These are phyloP conservation scores for Protobothrops mucrosquamatus DNA, from an alignment of 2,113 vertebrate genomes.

Conservation along the genomic window DNA sequence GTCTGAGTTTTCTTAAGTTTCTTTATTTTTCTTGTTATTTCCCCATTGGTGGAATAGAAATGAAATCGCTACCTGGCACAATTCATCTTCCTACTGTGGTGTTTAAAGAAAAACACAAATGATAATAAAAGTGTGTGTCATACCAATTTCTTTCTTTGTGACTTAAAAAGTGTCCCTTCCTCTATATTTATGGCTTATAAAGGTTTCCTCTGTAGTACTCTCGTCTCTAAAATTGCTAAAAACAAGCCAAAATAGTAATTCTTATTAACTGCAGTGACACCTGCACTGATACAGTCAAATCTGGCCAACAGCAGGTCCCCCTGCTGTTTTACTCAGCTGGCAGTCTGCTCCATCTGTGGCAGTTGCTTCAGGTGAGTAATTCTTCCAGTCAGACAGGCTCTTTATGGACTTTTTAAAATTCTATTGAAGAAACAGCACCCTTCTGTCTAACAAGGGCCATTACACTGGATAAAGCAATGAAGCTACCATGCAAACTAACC, in stretches of 20 bases:
- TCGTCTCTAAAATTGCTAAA: conserved; percentile 56
- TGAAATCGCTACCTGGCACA: conserved; percentile 20
- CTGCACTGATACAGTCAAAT: conserved; percentile 68
- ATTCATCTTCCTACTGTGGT: conserved; percentile 22
- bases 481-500: conserved; percentile 56
- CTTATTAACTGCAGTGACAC: conserved; percentile 68
- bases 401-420: conserved; percentile 65
- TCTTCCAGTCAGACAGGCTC: conserved; percentile 64
- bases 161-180: conserved; percentile 1
- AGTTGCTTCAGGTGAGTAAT: conserved; percentile 64
- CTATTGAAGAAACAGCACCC: conserved; percentile 64
- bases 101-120: conserved; percentile 55
- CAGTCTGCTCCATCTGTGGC: conserved; percentile 64
- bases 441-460: conserved; percentile 63
- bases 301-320: conserved; percentile 72
- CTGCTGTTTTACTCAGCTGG: conserved; percentile 72
- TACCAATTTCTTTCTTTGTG: conserved; percentile 45
- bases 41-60: conserved; percentile 34
- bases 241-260: conserved; percentile 72
- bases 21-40: conserved; percentile 36
- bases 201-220: conserved; percentile 54
- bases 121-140: conserved; percentile 55
- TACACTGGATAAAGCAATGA: conserved; percentile 60
- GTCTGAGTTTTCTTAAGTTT: not conserved
- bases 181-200: conserved; percentile 56